Base-by-base conservation (phyloP, 2,888 invertebrate species). In the Ophraella communa region DNA sequence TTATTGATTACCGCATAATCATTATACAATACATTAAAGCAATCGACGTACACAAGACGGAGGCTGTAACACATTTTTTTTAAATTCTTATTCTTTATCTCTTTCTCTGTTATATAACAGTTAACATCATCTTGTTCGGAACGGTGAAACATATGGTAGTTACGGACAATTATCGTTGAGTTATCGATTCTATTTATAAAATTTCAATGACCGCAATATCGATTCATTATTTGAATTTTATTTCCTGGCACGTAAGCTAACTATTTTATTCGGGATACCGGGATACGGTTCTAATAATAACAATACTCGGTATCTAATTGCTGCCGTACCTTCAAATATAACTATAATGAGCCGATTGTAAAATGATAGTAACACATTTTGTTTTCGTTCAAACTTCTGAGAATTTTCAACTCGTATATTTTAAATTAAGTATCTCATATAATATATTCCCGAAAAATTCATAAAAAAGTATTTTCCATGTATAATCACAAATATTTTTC, bases 91-190 rank as follows among this genome's bases (percentile, higher is more conserved):
- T n/a, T n/a, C n/a, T n/a, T n/a, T n/a, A n/a, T n/a, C n/a, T n/a
- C n/a, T n/a, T 23, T 7, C 20, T 51, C 7, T 27, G 14, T n/a
- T 24, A 27, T n/a, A 27, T 51, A 51, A 51, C 49, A 17, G 49
- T 51, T 27, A 17, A 51, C 11, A 27, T 27, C 17, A 14, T 24
- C 24, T 18, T n/a, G 49, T 49, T 49, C 17, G 14, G 14, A 17
- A 5, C 49, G 24, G 2, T 39, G 39, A 51, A n/a, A 51, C 49
- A 27, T 51, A 49, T 49, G 49, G 49, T 24, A 51, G 27, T 49
- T 27, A 24, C 49, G 14, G 27, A 27, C 49, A 51, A 51, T 51
- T 51, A 51, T 24, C 27, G 49, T 27, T 27, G 24, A 51, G 14
- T 27, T 24, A 51, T 24, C 49, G 14, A 24, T 27, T 24, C 49